Conservation (phyloP, 1,140 invertebrate species). For the Lycorma delicatula region DNA sequence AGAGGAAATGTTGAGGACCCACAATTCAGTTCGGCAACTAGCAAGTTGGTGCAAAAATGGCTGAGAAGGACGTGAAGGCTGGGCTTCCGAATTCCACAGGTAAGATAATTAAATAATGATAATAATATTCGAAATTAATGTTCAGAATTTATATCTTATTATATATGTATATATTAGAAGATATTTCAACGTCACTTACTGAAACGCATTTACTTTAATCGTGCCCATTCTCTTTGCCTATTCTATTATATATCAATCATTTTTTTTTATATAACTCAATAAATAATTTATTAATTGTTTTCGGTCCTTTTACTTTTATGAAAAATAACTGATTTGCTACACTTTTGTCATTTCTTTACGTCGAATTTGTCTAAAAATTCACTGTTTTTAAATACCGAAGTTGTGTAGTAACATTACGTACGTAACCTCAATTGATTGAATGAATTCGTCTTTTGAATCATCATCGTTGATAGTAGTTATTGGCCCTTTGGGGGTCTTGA, state of each 20-base stretch:
- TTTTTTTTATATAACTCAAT: background rate
- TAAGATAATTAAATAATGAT: constrained; percentile 28
- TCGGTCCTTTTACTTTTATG: background rate
- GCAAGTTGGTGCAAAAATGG: constrained; percentile 49
- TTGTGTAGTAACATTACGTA: background rate
- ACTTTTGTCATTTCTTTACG: background rate
- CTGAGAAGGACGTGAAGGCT: constrained; percentile 48
- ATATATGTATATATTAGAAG: background rate
- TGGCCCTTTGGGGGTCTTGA: no score
- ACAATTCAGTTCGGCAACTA: constrained; percentile 20
- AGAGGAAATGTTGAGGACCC: constrained; percentile 3
- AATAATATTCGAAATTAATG: constrained; percentile 18
- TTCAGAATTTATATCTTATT: background rate
- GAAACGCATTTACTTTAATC: no score
- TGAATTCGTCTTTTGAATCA: no score
- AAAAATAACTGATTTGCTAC: no score
- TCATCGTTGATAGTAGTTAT: no score
- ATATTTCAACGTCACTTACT: no score
- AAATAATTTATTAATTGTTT: background rate
- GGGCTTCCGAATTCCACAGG: constrained; percentile 47
- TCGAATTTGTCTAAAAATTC: background rate
- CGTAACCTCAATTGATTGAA: constrained; percentile 4
- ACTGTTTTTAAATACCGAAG: background rate
- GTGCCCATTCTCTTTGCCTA: constrained; percentile 32
- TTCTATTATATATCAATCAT: constrained; percentile 13